Evolutionary conservation across 1,140 invertebrate genomes (phyloP), one percentile per base, ranked within the genome.

Genomic region (Aphelenchoides besseyi): DNA sequence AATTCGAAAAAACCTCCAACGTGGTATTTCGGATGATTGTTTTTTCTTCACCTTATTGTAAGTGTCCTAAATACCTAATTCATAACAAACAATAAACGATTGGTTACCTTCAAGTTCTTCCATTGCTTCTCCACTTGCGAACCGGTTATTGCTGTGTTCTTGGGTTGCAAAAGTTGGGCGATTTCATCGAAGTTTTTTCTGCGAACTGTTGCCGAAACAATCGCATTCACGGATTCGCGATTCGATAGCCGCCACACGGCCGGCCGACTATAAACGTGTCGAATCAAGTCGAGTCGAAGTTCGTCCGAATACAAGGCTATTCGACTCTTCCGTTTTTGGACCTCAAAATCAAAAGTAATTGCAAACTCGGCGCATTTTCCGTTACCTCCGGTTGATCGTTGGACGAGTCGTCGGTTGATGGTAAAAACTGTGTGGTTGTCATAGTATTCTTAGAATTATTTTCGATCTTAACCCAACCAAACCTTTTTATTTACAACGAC

Each of bases 101-200:
- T 12, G 32, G 36, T 66, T 66, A 66, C 63, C 29, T 66, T 66
- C 36, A 66, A 53, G 32, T 66, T 66, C 36, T 66, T 66, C 63
- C 63, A 66, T 35, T 66, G 63, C 26, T 33, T 12, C 30, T 66
- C 63, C 12, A 66, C 32, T 16, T 66, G 16, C n/a, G 12, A 16
- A 16, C 28, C 63, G 16, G 16, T 66, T 23, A 66, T 36, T n/a
- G 32, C 29, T 2, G 12, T 23, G 30, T 16, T 37, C 3, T 29
- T 8, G 55, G 55, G 16, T 5, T 5, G 18, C 5, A 59, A 5
- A 23, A 8, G 16, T 23, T 37, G 16, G 32, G 32, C 63, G 23
- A 66, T 53, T 33, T 66, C 36, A 18, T 12, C 36, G 30, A 37
- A 33, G 12, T 23, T 30, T 33, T 66, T 12, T n/a, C 29, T 29